phyloP scores from a whole-genome alignment of 2,888 invertebrate species.

The Sabatieria punctata region DNA sequence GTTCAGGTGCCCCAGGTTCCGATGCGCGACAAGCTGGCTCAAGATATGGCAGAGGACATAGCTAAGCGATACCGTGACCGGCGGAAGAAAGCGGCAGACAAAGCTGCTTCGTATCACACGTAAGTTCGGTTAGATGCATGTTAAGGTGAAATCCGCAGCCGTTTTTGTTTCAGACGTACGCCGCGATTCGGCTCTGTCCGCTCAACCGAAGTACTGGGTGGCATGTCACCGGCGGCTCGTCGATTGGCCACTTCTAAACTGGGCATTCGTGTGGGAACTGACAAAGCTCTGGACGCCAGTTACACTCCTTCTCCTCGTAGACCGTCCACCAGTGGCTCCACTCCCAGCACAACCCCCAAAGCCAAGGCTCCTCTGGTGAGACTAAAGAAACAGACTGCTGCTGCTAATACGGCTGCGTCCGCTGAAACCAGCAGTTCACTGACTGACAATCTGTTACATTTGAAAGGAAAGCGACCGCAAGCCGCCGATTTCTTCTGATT shows the following conservation, averaged over 20 bases:
- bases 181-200: constrained; percentile 16
- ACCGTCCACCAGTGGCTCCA: constrained; percentile 5
- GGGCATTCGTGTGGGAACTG: constrained; percentile 41
- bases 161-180: constrained; percentile 12
- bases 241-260: constrained; percentile 57
- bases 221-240: constrained; percentile 88
- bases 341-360: constrained; percentile 26
- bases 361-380: constrained; percentile 17
- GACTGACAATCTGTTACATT: constrained; percentile 16
- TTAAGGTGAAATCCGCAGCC: too few relatives aligned
- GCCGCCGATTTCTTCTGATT: constrained; percentile 59
- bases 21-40: constrained; percentile 36
- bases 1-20: constrained; percentile 48
- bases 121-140: too few relatives aligned
- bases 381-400: constrained; percentile 12
- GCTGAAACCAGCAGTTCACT: constrained; percentile 16
- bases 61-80: constrained; percentile 40
- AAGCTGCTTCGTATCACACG: constrained; percentile 28
- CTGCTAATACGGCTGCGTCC: constrained; percentile 32
- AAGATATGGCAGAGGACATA: constrained; percentile 50
- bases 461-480: constrained; percentile 50
- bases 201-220: constrained; percentile 53
- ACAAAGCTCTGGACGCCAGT: constrained; percentile 41
- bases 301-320: constrained; percentile 42
- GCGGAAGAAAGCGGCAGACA: constrained; percentile 56